A percentile compares a stretch with the other conserved stretches of the same genome.
These are phyloP conservation scores for Seira musarum DNA, from an alignment of 2,888 invertebrate genomes.

Conservation along the genomic window DNA sequence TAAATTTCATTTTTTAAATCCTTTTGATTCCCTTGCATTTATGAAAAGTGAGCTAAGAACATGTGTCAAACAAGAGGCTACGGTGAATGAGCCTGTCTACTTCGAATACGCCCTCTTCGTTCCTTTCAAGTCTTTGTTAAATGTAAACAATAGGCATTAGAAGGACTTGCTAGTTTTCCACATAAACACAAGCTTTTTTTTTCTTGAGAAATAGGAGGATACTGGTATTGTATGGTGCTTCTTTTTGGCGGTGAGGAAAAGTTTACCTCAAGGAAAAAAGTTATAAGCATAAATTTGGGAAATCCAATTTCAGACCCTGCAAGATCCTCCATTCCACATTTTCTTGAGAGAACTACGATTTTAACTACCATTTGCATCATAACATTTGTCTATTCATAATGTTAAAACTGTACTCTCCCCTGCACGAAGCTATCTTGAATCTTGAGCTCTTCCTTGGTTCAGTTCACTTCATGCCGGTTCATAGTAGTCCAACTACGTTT, in stretches of 20 bases:
- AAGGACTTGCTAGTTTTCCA: neutral
- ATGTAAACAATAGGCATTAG: neutral
- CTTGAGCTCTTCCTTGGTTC: too few species aligned
- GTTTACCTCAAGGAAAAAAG: constrained; percentile 25
- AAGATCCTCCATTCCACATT: constrained; percentile 22
- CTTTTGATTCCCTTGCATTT: neutral
- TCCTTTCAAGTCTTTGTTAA: too few species aligned
- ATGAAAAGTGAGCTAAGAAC: neutral
- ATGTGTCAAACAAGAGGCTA: neutral
- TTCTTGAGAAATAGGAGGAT: neutral
- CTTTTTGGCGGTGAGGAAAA: too few species aligned
- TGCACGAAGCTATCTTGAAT: neutral
- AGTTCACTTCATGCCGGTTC: too few species aligned
- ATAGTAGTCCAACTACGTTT: too few species aligned
- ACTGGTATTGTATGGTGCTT: too few species aligned
- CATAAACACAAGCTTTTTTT: neutral
- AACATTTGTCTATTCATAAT: neutral
- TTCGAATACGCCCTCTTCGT: neutral
- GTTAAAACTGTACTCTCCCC: neutral
- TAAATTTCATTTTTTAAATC: too few species aligned
- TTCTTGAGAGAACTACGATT: neutral
- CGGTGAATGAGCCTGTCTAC: neutral
- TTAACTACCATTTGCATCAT: neutral
- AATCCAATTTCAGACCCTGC: constrained; percentile 44
- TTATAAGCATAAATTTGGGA: constrained; percentile 49